Conservation (phyloP, 2,888 invertebrate species). For the Polia nebulosa region DNA sequence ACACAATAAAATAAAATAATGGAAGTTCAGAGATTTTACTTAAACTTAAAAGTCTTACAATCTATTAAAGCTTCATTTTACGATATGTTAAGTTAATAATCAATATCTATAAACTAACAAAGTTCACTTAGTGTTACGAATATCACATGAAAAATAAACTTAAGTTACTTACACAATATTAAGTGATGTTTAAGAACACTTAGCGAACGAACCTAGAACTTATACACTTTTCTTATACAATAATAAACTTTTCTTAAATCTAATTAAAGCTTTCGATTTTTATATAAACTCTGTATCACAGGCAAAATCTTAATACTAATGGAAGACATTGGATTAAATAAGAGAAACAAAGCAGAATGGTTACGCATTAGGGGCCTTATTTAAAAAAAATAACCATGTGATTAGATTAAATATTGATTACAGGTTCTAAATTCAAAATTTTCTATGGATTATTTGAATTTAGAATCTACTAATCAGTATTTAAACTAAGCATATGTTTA, state of each 20-base stretch:
- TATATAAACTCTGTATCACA: conserved; percentile 84
- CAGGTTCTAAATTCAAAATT: no score
- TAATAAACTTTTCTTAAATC: conserved; percentile 76
- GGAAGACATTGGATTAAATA: conserved; percentile 85
- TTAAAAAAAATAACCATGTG: no score
- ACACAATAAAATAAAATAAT: conserved; percentile 34
- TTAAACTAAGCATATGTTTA: no score
- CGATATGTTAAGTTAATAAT: conserved; percentile 66
- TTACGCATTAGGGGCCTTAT: conserved; percentile 67
- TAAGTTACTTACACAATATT: conserved; percentile 47
- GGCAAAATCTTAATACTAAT: conserved; percentile 81
- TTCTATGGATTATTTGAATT: no score
- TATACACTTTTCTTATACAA: conserved; percentile 59
- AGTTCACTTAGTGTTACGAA: conserved; percentile 46
- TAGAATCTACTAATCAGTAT: no score
- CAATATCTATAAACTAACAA: conserved; percentile 42
- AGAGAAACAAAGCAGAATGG: conserved; percentile 66
- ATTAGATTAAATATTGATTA: no score
- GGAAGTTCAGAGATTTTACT: conserved; percentile 33
- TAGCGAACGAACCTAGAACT: conserved; percentile 35
- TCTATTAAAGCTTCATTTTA: conserved; percentile 82
- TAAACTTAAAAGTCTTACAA: conserved; percentile 64
- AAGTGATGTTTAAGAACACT: conserved; percentile 46
- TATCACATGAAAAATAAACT: conserved; percentile 62
- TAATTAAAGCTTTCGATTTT: conserved; percentile 85